Conservation (phyloP, 2,797 vertebrate genomes). For the Lindbergichthys nudifrons region DNA sequence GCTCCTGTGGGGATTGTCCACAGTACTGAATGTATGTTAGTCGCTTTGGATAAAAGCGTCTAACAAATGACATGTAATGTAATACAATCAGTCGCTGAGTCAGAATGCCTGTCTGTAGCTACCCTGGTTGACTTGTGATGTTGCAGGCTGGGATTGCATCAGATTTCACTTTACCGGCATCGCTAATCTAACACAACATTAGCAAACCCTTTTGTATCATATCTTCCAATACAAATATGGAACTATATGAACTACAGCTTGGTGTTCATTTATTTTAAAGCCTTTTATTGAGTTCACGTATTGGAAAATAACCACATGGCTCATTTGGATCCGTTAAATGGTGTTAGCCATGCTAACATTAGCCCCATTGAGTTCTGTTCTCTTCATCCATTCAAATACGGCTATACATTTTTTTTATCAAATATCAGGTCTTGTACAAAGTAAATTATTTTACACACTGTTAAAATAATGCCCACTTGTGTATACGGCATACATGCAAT, state of each 20-base stretch:
- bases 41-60: too few relatives aligned
- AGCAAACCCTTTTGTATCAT: not conserved
- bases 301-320: not conserved
- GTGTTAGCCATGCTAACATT: conserved; percentile 46
- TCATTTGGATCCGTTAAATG: not conserved
- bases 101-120: not conserved
- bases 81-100: not conserved
- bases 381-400: not conserved
- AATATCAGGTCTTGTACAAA: rapidly evolving
- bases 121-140: conserved; percentile 59
- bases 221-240: rapidly evolving
- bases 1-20: too few relatives aligned
- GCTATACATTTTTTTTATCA: rapidly evolving
- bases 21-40: too few relatives aligned
- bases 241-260: rapidly evolving
- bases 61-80: too few relatives aligned
- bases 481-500: conserved; percentile 7
- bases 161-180: conserved; percentile 75
- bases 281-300: not conserved
- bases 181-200: conserved; percentile 43
- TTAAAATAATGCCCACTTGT: not conserved
- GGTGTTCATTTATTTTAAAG: rapidly evolving
- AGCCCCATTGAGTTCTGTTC: conserved; percentile 4
- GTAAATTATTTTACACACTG: rapidly evolving
- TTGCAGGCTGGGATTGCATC: conserved; percentile 87